Percentiles rank a stretch among this genome's conserved stretches.
Evolutionary conservation across 2,888 invertebrate genomes (phyloP).

Genomic region (Brachyopa scutellaris): DNA sequence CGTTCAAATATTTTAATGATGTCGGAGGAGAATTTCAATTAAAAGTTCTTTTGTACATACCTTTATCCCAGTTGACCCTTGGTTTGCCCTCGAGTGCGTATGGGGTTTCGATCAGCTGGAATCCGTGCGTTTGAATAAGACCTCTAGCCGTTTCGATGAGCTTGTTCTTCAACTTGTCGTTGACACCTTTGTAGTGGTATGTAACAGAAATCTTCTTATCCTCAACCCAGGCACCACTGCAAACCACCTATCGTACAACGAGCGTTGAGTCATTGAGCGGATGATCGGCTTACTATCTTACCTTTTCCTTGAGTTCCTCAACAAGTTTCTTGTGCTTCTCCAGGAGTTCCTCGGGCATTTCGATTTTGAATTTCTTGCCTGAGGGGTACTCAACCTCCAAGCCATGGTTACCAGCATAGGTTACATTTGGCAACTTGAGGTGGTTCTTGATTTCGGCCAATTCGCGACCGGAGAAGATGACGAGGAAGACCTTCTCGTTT

Average conservation of each 20-base stretch:
- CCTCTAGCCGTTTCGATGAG: constrained; percentile 85
- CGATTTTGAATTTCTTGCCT: constrained; percentile 89
- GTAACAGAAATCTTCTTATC: constrained; percentile 89
- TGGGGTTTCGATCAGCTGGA: constrained; percentile 87
- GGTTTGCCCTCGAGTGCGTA: constrained; percentile 90
- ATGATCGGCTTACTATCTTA: constrained; percentile 73
- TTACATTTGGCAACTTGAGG: constrained; percentile 84
- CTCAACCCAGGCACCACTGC: constrained; percentile 90
- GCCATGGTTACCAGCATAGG: constrained; percentile 90
- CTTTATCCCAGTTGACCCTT: constrained; percentile 91
- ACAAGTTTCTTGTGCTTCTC: constrained; percentile 86
- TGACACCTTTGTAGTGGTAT: constrained; percentile 89
- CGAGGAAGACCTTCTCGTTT: constrained; percentile 87
- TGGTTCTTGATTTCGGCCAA: constrained; percentile 89
- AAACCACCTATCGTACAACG: constrained; percentile 83
- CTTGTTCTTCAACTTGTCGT: constrained; percentile 84
- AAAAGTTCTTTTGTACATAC: constrained; percentile 77
- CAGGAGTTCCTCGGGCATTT: constrained; percentile 88
- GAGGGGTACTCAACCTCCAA: constrained; percentile 89
- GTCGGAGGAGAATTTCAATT: constrained; percentile 14
- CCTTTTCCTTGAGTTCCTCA: constrained; percentile 86
- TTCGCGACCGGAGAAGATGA: constrained; percentile 88
- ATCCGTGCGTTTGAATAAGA: constrained; percentile 86
- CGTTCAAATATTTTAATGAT: constrained; percentile 32
- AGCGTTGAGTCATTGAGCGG: background rate